Percentiles rank a stretch among this genome's conserved stretches.
Evolutionary conservation across 1,140 invertebrate genomes (phyloP).

Genomic region (Bombus difficillimus): DNA sequence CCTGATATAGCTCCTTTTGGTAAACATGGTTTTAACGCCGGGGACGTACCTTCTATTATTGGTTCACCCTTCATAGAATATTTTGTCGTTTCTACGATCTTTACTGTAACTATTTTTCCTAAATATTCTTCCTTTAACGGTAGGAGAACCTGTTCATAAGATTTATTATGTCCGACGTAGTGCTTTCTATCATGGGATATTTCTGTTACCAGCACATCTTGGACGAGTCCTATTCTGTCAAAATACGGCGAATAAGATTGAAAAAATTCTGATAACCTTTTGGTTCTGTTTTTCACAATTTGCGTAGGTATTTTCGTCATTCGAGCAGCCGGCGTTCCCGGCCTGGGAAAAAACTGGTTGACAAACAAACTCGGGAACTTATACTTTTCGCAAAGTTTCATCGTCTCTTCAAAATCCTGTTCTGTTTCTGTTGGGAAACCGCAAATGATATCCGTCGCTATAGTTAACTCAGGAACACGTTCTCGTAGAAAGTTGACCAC

Average conservation of each 20-base stretch:
- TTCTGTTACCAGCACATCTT: conserved; percentile 96
- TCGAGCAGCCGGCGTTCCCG: conserved; percentile 96
- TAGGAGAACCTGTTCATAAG: conserved; percentile 96
- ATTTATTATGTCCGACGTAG: conserved; percentile 97
- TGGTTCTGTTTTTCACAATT: conserved; percentile 95
- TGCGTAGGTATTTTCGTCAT: conserved; percentile 92
- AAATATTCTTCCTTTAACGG: conserved; percentile 90
- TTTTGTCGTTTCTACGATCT: conserved; percentile 90
- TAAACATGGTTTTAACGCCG: conserved; percentile 54
- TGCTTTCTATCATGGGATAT: conserved; percentile 94
- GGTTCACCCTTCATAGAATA: conserved; percentile 93
- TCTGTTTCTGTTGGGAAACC: conserved; percentile 99
- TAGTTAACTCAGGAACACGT: conserved; percentile 92
- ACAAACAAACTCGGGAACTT: conserved; percentile 98
- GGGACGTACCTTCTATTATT: conserved; percentile 78
- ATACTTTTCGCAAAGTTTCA: conserved; percentile 93
- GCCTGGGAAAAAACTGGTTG: conserved; percentile 98
- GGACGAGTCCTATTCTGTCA: conserved; percentile 88
- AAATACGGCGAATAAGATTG: conserved; percentile 94
- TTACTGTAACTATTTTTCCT: conserved; percentile 92
- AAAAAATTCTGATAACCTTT: conserved; percentile 94
- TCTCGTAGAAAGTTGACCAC: conserved; percentile 93
- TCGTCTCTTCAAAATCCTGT: conserved; percentile 94
- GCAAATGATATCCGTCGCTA: conserved; percentile 99
- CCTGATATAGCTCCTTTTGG: conserved; percentile 62